Percentiles rank a stretch among this genome's conserved stretches.
Evolutionary conservation across 2,113 vertebrate species (phyloP).

Genomic region (Gobiocypris rarus): DNA sequence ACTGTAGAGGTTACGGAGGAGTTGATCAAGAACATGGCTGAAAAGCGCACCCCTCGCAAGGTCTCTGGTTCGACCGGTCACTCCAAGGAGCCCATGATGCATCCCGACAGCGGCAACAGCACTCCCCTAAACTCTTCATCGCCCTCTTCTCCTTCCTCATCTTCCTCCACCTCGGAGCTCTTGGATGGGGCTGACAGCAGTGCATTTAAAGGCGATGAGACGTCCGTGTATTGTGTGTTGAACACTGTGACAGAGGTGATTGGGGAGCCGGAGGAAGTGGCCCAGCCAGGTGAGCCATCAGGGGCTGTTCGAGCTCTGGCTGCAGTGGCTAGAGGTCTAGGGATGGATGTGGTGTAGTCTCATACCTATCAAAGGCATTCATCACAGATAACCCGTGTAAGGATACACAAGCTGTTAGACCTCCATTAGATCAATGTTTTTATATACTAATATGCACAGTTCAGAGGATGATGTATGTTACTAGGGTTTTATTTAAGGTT

Average conservation of each 20-base stretch:
- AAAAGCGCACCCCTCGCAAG: conserved; percentile 73
- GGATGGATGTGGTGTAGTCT: conserved; percentile 78
- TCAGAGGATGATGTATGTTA: background rate
- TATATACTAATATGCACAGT: background rate
- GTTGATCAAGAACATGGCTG: conserved; percentile 84
- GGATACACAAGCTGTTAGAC: background rate
- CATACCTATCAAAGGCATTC: background rate
- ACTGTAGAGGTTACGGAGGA: conserved; percentile 81
- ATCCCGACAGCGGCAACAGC: conserved; percentile 54
- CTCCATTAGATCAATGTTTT: background rate
- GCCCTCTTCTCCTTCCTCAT: conserved; percentile 51
- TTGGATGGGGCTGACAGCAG: conserved; percentile 61
- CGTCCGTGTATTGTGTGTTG: conserved; percentile 75
- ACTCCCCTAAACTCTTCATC: conserved; percentile 59
- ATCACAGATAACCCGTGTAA: background rate
- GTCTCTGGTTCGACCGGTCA: conserved; percentile 56
- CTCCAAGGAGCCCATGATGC: conserved; percentile 53
- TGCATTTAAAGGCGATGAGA: conserved; percentile 61
- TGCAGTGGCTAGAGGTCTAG: conserved; percentile 77
- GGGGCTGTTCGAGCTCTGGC: conserved; percentile 77
- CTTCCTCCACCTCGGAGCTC: conserved; percentile 65
- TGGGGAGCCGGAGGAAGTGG: conserved; percentile 63
- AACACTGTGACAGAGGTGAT: conserved; percentile 71
- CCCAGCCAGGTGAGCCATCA: conserved; percentile 56
- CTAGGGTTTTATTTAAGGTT: background rate